These are phyloP conservation scores for Zaprionus africanus DNA, from an alignment of 1,140 invertebrate genomes.

Conservation along the genomic window DNA sequence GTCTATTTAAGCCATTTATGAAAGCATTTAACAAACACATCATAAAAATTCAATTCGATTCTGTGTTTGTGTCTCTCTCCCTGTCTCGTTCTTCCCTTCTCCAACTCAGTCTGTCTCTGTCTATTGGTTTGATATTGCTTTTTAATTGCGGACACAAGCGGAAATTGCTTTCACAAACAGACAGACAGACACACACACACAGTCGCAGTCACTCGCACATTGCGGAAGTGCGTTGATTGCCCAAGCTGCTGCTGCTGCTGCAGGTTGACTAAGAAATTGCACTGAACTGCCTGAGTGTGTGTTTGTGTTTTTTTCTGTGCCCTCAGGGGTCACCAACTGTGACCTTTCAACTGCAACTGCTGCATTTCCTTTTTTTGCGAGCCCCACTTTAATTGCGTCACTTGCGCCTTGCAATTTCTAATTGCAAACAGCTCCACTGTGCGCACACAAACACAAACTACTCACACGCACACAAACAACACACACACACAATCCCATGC, in stretches of 20 bases:
- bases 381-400: conserved; percentile 69
- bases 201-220: neutral
- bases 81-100: neutral
- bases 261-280: conserved; percentile 43
- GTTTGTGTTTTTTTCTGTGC: conserved; percentile 28
- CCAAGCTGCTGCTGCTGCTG: conserved; percentile 27
- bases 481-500: conserved; percentile 18
- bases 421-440: conserved; percentile 65
- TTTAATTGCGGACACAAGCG: conserved; percentile 82
- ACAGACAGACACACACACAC: conserved; percentile 29
- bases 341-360: conserved; percentile 20
- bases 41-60: conserved; percentile 79
- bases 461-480: neutral
- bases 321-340: neutral
- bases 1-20: conserved; percentile 70
- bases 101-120: neutral
- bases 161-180: conserved; percentile 74
- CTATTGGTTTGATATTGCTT: conserved; percentile 74
- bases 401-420: conserved; percentile 73
- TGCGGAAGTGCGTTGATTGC: conserved; percentile 79
- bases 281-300: conserved; percentile 26
- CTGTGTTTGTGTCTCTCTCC: conserved; percentile 65
- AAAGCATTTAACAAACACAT: conserved; percentile 82
- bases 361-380: conserved; percentile 24
- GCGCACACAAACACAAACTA: conserved; percentile 14